These are phyloP conservation scores for Drosophila setosimentum DNA, from an alignment of 2,888 invertebrate species.

Conservation along the genomic window DNA sequence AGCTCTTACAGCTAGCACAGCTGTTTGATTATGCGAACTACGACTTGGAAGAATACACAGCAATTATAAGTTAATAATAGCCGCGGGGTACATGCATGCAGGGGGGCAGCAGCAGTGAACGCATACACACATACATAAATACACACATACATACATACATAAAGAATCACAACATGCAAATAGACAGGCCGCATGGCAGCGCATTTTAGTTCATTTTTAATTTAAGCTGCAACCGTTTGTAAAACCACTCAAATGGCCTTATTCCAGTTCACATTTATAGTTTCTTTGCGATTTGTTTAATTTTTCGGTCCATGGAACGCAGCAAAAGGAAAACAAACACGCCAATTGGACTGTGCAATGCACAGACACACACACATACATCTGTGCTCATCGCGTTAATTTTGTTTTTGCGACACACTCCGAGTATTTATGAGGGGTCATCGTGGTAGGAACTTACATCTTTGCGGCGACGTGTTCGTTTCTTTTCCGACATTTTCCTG, in stretches of 20 bases:
- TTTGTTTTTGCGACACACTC: constrained; percentile 30
- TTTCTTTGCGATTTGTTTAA: constrained; percentile 16
- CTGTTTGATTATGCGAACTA: constrained; percentile 48
- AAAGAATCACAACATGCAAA: constrained; percentile 21
- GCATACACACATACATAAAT: constrained; percentile 23
- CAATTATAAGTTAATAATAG: constrained; percentile 57
- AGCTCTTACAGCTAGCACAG: constrained; percentile 59
- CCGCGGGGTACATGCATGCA: constrained; percentile 20
- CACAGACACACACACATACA: constrained; percentile 8
- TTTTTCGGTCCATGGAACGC: constrained; percentile 12
- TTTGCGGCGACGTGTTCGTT: constrained; percentile 84
- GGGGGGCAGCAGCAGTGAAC: constrained; percentile 35
- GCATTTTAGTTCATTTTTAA: background rate
- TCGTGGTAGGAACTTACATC: constrained; percentile 81
- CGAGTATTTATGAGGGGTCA: background rate
- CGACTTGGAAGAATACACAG: constrained; percentile 1
- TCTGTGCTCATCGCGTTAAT: constrained; percentile 27
- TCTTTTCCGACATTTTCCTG: constrained; percentile 84
- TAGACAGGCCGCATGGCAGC: constrained; percentile 29
- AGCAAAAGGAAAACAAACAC: constrained; percentile 66
- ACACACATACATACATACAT: constrained; percentile 21
- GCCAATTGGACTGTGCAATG: constrained; percentile 61
- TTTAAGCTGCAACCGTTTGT: constrained; percentile 44
- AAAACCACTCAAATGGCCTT: constrained; percentile 16
- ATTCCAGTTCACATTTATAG: constrained; percentile 7